Evolutionary conservation across 2,113 vertebrate species (phyloP), one percentile per base, ranked within the genome.

Genomic region (Mirounga angustirostris): DNA sequence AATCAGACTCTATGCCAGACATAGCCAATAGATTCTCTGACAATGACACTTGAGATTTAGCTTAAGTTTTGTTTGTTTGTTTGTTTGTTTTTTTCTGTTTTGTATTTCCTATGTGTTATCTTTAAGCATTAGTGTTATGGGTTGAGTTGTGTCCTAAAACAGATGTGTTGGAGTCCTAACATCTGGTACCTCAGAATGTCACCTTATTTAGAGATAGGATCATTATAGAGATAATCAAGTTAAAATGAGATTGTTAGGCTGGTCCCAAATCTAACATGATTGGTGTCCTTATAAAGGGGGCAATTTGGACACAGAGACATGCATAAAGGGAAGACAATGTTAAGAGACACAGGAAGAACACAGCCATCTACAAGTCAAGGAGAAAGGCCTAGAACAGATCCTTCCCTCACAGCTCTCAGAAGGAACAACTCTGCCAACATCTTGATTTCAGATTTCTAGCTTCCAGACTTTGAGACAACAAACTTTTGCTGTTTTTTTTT

Each of bases 381-480:
- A 93, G 15, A 80, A 61, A 86, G 18, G 15, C 26, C 40, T 67
- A 22, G 28, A 93, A 67, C 59, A 79, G 19, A 89, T 30, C 30
- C 43, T 94, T 82, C 30, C 19, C 79, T 93, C n/a, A 50, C 1
- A 67, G 28, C n/a, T 67, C 33, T 85, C 33, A 33, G 30, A 78
- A 78, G 24, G 9, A 86, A 76, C 18, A 89, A 54, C 2, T 7
- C 43, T 33, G 33, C 33, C 18, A 28, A 95, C 5, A 69, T 13
- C 56, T 96, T 52, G 59, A 61, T 65, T 96, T 94, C 18, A 15
- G 46, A 96, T 22, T 76, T 95, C 21, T 46, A 91, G n/a, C 12
- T 65, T 95, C n/a, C 46, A 94, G 22, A 89, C 52, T 56, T 28
- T 71, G 63, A 96, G 40, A 56, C 33, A 82, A 84, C 36, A 58